Conservation (phyloP, 2,113 vertebrate species). For the Chaetodon auriga region DNA sequence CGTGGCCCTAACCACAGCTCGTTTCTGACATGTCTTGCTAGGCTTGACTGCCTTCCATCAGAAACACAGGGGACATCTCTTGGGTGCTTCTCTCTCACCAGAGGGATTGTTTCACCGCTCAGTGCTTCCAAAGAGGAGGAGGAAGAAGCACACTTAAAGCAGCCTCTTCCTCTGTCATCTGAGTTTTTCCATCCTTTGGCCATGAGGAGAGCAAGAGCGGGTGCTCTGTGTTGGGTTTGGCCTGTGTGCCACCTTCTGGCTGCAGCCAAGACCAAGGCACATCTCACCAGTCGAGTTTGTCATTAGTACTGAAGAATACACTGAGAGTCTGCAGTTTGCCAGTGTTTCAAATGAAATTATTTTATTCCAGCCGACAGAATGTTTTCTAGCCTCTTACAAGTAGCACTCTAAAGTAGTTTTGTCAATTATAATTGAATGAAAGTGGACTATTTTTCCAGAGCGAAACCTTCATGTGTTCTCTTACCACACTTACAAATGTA, state of each 20-base stretch:
- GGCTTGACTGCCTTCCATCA: slow-evolving; percentile 47
- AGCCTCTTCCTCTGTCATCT: background rate
- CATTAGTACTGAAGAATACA: background rate
- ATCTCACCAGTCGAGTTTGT: background rate
- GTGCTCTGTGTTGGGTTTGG: background rate
- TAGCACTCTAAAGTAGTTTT: background rate
- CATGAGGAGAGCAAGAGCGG: background rate
- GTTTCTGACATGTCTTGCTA: slow-evolving; percentile 40
- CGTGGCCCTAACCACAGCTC: slow-evolving; percentile 21
- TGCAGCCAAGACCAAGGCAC: background rate
- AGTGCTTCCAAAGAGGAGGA: slow-evolving; percentile 4
- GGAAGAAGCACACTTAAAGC: background rate
- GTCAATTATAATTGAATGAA: background rate
- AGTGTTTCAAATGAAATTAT: background rate
- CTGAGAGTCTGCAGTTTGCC: background rate
- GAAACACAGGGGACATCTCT: slow-evolving; percentile 31
- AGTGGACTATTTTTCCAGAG: background rate
- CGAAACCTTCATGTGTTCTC: background rate
- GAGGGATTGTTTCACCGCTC: slow-evolving; percentile 34
- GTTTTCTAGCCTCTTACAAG: background rate
- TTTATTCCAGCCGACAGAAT: background rate
- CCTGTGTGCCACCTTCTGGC: background rate
- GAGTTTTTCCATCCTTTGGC: background rate
- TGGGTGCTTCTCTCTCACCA: slow-evolving; percentile 21
- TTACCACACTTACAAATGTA: background rate